phyloP scores from a whole-genome alignment of 2,113 vertebrate genomes.

The Malurus alboscapulatus region DNA sequence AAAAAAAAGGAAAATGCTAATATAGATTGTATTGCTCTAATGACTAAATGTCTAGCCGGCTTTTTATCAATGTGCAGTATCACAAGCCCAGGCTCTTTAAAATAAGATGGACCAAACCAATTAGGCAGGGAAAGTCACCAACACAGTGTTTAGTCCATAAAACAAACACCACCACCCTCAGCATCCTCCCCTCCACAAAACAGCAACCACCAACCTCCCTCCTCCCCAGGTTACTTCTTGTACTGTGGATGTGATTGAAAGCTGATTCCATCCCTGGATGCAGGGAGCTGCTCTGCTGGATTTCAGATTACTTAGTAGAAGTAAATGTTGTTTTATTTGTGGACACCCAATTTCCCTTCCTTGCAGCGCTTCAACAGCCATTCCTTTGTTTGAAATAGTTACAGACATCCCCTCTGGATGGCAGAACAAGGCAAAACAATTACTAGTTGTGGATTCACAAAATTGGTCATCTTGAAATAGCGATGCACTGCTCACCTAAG shows the following conservation, averaged over 20 bases:
- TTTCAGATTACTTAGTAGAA: background rate
- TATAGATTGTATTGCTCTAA: background rate
- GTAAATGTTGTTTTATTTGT: background rate
- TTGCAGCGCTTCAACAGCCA: background rate
- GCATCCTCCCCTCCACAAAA: rapidly evolving
- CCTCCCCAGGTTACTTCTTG: rapidly evolving
- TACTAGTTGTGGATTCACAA: background rate
- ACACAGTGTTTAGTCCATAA: background rate
- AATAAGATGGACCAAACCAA: background rate
- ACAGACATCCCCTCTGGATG: background rate
- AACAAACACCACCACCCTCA: rapidly evolving
- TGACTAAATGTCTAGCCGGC: background rate
- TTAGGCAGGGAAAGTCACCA: background rate
- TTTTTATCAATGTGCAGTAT: background rate
- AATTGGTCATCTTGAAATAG: background rate
- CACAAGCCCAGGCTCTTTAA: background rate
- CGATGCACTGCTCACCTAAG: background rate
- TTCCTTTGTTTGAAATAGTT: background rate
- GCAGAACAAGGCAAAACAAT: background rate
- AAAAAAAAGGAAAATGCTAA: background rate
- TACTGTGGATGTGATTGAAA: background rate
- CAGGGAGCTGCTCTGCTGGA: background rate
- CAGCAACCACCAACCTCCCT: background rate
- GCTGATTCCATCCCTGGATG: background rate
- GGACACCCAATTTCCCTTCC: background rate